phyloP scores from a whole-genome alignment of 1,140 invertebrate species.

The Triops longicaudatus region DNA sequence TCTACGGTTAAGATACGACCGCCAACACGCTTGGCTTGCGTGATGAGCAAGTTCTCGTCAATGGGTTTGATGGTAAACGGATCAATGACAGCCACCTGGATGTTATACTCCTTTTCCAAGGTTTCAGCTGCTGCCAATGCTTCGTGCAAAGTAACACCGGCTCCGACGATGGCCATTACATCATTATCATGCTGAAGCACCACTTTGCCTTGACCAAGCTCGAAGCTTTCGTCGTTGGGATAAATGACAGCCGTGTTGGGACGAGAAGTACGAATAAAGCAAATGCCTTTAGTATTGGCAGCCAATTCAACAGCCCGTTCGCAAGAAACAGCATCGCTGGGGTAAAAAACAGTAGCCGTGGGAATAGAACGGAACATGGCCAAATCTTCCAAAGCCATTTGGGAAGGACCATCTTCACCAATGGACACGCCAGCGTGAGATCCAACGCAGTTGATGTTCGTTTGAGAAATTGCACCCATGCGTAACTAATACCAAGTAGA shows the following conservation, averaged over 20 bases:
- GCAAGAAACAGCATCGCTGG: conserved; percentile 85
- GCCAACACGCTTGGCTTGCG: conserved; percentile 66
- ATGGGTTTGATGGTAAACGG: conserved; percentile 94
- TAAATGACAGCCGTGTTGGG: conserved; percentile 85
- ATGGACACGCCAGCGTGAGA: conserved; percentile 95
- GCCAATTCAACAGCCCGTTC: conserved; percentile 92
- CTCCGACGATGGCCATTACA: conserved; percentile 76
- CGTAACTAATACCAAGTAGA: conserved; percentile 57
- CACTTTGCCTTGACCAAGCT: conserved; percentile 70
- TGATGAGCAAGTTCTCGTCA: conserved; percentile 65
- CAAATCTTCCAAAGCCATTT: conserved; percentile 98
- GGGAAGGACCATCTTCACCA: conserved; percentile 96
- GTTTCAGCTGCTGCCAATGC: conserved; percentile 73
- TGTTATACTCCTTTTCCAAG: conserved; percentile 53
- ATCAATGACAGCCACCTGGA: conserved; percentile 76
- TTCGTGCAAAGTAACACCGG: conserved; percentile 87
- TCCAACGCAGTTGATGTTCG: conserved; percentile 88
- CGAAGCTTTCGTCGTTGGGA: conserved; percentile 72
- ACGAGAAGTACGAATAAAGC: conserved; percentile 90
- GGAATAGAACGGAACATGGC: conserved; percentile 91
- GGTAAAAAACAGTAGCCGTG: conserved; percentile 89
- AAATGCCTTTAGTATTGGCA: conserved; percentile 90
- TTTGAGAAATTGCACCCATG: conserved; percentile 98
- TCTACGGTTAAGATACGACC: conserved; percentile 87
- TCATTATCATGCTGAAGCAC: conserved; percentile 64